Percentiles rank a stretch among this genome's conserved stretches.
phyloP scores from a whole-genome alignment of 2,113 vertebrate species.

The Apus apus region DNA sequence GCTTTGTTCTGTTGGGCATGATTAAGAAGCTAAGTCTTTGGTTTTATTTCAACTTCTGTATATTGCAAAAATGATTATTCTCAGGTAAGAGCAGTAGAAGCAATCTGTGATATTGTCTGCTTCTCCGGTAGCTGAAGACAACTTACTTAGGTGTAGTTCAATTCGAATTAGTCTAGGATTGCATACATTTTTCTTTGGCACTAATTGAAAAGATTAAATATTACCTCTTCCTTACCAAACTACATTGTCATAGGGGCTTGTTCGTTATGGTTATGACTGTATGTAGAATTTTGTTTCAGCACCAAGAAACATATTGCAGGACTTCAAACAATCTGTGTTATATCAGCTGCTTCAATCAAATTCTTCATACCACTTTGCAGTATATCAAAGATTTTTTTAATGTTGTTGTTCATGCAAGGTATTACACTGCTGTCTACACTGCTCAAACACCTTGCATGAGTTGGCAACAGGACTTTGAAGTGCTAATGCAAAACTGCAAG shows the following conservation, averaged over 20 bases:
- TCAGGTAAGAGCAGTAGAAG: not conserved
- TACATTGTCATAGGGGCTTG: not conserved
- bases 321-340: not conserved
- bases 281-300: not conserved
- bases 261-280: not conserved
- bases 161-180: not conserved
- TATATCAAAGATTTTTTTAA: not conserved
- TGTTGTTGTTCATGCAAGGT: not conserved
- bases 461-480: conserved; percentile 59
- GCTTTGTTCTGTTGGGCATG: fast-evolving
- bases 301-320: not conserved
- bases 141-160: not conserved
- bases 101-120: not conserved
- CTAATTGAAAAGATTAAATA: not conserved
- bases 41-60: not conserved
- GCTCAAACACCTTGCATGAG: conserved; percentile 13
- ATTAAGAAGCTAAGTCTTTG: not conserved
- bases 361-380: not conserved
- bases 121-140: not conserved
- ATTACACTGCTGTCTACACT: not conserved
- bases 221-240: not conserved
- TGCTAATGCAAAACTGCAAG: conserved; percentile 59
- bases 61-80: not conserved
- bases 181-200: not conserved
- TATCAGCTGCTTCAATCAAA: not conserved